Percentiles rank a stretch among this genome's conserved stretches.
Evolutionary conservation across 2,888 invertebrate genomes (phyloP).

Genomic region (Perizoma flavofasciatum): DNA sequence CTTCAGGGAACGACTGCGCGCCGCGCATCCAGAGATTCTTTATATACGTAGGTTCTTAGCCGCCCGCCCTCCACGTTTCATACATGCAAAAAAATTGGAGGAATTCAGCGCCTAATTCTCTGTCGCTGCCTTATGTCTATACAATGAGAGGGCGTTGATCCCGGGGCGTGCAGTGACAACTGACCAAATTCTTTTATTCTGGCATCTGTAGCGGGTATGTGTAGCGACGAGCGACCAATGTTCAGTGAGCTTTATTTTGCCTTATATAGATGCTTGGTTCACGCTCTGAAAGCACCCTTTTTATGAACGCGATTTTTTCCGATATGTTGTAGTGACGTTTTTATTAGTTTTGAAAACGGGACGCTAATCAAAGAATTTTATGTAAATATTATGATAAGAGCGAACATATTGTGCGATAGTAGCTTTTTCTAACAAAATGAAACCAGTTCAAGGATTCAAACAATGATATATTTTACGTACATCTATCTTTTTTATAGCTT

Average conservation of each 20-base stretch:
- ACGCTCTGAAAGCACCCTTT: slow-evolving; percentile 8
- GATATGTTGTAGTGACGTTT: slow-evolving; percentile 2
- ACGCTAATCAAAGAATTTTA: slow-evolving; percentile 25
- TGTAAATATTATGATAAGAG: slow-evolving; percentile 30
- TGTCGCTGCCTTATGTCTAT: slow-evolving; percentile 74
- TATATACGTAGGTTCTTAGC: slow-evolving; percentile 67
- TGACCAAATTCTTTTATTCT: slow-evolving; percentile 67
- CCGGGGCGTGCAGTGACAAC: slow-evolving; percentile 63
- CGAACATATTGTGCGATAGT: slow-evolving; percentile 32
- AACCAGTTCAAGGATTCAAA: slow-evolving; percentile 65
- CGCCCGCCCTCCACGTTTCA: slow-evolving; percentile 72
- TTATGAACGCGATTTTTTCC: slow-evolving; percentile 6
- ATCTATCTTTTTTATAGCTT: background rate
- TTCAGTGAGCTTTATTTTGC: slow-evolving; percentile 43
- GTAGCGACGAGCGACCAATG: slow-evolving; percentile 52
- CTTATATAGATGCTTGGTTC: slow-evolving; percentile 47
- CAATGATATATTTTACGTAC: background rate
- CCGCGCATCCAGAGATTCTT: slow-evolving; percentile 63
- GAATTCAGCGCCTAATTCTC: slow-evolving; percentile 80
- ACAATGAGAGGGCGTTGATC: slow-evolving; percentile 81
- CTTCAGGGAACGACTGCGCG: slow-evolving; percentile 71
- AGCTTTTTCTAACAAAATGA: slow-evolving; percentile 43
- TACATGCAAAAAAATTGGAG: slow-evolving; percentile 78
- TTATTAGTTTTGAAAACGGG: slow-evolving; percentile 19
- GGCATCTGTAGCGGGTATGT: slow-evolving; percentile 12